phyloP scores from a whole-genome alignment of 2,113 vertebrate genomes.

The Cettia cetti region DNA sequence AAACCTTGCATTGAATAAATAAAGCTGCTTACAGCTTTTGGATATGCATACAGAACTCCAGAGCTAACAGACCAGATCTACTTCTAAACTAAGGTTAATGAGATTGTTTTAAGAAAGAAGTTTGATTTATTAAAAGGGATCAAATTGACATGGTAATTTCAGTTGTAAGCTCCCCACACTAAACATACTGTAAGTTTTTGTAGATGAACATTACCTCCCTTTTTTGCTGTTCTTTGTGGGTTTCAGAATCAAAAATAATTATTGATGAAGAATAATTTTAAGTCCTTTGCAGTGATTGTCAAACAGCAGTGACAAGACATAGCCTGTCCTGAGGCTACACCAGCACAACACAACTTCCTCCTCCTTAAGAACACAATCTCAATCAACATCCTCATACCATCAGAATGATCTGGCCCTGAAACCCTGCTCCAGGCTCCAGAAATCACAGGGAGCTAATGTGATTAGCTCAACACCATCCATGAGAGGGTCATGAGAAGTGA shows the following conservation, averaged over 20 bases:
- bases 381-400: not conserved
- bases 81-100: not conserved
- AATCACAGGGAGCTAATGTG: not conserved
- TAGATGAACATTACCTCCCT: not conserved
- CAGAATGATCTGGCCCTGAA: not conserved
- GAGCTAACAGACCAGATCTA: not conserved
- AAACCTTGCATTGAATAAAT: not conserved
- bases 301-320: not conserved
- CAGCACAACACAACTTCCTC: not conserved
- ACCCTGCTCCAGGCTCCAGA: not conserved
- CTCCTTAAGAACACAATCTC: not conserved
- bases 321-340: not conserved
- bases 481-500: not conserved
- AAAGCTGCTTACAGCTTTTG: not conserved
- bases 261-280: not conserved
- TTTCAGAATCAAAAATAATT: not conserved
- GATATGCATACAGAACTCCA: not conserved
- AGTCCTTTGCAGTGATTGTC: not conserved
- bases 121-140: not conserved
- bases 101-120: not conserved
- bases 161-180: not conserved
- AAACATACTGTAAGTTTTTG: not conserved
- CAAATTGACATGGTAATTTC: not conserved
- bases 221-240: not conserved
- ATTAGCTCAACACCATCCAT: not conserved